A percentile compares a stretch with the other conserved stretches of the same genome.
Evolutionary conservation across 2,797 vertebrate genomes (phyloP).

Genomic region (Allobates femoralis): DNA sequence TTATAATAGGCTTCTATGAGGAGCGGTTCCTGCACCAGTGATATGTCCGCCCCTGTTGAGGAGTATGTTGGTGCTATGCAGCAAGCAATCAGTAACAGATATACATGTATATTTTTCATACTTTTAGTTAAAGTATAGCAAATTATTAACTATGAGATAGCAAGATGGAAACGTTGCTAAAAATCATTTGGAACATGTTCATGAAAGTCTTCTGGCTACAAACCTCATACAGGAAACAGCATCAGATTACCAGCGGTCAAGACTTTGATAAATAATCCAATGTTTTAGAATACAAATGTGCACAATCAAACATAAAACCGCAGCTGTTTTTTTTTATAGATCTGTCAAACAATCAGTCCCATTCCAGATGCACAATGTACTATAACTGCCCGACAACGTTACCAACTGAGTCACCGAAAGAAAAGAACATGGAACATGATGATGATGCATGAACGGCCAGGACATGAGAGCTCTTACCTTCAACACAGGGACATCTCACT

Average conservation of each 20-base stretch:
- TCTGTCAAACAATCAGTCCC: conserved; percentile 28
- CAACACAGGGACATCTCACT: neutral
- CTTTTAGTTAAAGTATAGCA: neutral
- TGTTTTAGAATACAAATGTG: conserved; percentile 49
- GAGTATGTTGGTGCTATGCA: neutral
- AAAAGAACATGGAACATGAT: neutral
- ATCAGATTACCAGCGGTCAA: conserved; percentile 45
- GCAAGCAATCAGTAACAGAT: neutral
- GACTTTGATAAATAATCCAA: conserved; percentile 55
- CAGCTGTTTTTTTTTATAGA: conserved; percentile 49
- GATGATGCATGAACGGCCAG: neutral
- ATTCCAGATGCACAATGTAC: conserved; percentile 20
- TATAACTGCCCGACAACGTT: conserved; percentile 1
- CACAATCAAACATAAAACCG: conserved; percentile 41
- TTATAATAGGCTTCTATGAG: too few species aligned
- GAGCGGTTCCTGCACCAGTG: too few species aligned
- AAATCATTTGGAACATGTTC: conserved; percentile 20
- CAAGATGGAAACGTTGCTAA: neutral
- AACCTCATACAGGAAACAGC: conserved; percentile 48
- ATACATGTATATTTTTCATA: neutral
- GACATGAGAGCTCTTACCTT: conserved; percentile 42
- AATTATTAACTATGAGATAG: too few species aligned
- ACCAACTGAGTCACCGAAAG: conserved; percentile 20
- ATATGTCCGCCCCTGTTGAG: too few species aligned
- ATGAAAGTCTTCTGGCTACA: conserved; percentile 43